These are phyloP conservation scores for Procavia capensis DNA, from an alignment of 2,113 vertebrate genomes.

Conservation along the genomic window DNA sequence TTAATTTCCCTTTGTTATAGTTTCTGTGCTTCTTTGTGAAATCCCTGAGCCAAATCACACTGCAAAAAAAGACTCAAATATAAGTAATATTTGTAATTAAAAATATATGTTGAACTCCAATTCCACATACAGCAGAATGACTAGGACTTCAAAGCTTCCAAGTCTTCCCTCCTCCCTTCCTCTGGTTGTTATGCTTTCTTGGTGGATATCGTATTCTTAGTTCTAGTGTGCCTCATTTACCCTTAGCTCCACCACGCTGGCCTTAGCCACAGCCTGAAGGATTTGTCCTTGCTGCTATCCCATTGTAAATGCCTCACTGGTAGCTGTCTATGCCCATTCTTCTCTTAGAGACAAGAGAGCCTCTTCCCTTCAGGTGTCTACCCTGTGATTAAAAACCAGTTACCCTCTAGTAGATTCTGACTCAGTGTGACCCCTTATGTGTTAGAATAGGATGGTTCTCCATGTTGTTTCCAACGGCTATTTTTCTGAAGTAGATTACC, in stretches of 20 bases:
- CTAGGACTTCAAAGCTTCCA: neutral
- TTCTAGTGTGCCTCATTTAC: too few relatives aligned
- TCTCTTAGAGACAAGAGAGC: too few relatives aligned
- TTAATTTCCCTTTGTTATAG: neutral
- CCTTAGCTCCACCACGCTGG: neutral
- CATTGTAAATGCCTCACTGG: neutral
- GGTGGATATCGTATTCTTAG: accelerated
- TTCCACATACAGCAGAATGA: neutral
- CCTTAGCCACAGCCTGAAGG: neutral
- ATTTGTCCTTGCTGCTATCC: neutral
- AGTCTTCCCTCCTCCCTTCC: accelerated
- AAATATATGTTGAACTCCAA: neutral
- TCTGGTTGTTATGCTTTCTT: neutral
- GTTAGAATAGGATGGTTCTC: neutral
- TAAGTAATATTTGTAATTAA: neutral
- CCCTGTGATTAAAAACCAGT: neutral
- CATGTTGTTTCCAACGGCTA: neutral
- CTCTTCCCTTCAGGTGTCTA: neutral
- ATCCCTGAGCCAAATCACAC: neutral
- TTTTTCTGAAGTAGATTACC: neutral
- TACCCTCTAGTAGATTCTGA: neutral
- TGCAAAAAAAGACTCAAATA: neutral
- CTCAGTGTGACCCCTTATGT: neutral
- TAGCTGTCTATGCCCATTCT: neutral
- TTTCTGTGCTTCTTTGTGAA: neutral